Conservation (phyloP, 2,888 invertebrate genomes). For the Eremobia ochroleuca region DNA sequence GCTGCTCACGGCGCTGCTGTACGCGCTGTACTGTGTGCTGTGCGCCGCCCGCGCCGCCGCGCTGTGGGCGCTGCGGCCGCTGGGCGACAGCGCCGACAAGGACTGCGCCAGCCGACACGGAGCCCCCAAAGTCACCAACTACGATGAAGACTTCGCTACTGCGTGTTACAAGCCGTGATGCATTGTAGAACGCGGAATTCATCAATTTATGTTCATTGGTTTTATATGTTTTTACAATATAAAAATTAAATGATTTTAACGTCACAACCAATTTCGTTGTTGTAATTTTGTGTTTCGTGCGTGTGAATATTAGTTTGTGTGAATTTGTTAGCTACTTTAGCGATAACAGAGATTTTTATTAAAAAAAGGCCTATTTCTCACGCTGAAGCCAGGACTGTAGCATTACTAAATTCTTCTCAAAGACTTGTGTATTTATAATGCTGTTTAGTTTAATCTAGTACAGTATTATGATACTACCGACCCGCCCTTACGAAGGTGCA, state of each 20-base stretch:
- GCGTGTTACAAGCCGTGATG: conserved; percentile 66
- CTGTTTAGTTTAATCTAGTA: no score
- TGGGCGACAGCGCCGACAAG: conserved; percentile 67
- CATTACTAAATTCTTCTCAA: not conserved
- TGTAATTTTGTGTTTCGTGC: conserved; percentile 11
- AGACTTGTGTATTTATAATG: no score
- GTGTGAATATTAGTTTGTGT: no score
- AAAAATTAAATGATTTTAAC: conserved; percentile 34
- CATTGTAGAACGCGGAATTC: not conserved
- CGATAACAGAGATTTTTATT: not conserved
- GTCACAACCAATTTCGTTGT: not conserved
- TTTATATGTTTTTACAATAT: conserved; percentile 31
- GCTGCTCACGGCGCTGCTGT: conserved; percentile 73
- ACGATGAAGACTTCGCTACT: conserved; percentile 71
- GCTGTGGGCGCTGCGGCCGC: conserved; percentile 83
- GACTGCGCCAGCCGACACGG: conserved; percentile 44
- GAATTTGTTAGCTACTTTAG: not conserved
- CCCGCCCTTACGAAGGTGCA: no score
- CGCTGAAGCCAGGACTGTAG: not conserved
- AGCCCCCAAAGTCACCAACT: conserved; percentile 74
- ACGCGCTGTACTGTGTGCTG: conserved; percentile 77
- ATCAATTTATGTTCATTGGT: not conserved
- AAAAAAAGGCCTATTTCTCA: not conserved
- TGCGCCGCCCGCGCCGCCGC: conserved; percentile 73
- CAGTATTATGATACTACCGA: no score